Percentiles rank a stretch among this genome's conserved stretches.
Evolutionary conservation across 2,113 vertebrate species (phyloP).

Genomic region (Meleagris gallopavo): DNA sequence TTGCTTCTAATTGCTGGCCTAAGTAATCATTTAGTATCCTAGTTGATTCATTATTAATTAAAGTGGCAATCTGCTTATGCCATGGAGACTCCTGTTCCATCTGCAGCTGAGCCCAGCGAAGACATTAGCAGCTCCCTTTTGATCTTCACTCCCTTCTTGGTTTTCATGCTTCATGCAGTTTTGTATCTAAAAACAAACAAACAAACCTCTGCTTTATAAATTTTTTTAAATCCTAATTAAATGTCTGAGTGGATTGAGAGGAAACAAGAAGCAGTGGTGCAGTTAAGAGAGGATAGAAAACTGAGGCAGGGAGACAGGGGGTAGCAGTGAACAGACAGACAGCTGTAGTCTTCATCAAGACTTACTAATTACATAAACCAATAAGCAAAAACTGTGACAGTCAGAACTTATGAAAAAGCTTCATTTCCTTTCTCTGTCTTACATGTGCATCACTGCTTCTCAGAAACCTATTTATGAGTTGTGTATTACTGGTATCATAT

Average conservation of each 20-base stretch:
- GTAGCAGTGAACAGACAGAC: not conserved
- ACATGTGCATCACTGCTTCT: not conserved
- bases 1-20: not conserved
- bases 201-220: not conserved
- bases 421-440: not conserved
- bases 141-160: not conserved
- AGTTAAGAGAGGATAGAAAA: not conserved
- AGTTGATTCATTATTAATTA: not conserved
- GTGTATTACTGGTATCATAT: rapidly evolving
- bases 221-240: not conserved
- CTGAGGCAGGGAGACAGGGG: not conserved
- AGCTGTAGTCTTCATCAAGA: not conserved
- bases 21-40: not conserved
- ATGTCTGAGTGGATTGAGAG: not conserved
- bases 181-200: not conserved
- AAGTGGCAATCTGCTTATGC: rapidly evolving
- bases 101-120: not conserved
- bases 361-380: not conserved
- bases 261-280: not conserved
- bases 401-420: not conserved
- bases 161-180: not conserved
- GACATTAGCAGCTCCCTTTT: not conserved
- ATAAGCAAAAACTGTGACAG: not conserved
- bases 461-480: not conserved
- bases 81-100: not conserved